These are phyloP conservation scores for Alouatta palliata DNA, from an alignment of 2,113 vertebrate genomes.

Conservation along the genomic window DNA sequence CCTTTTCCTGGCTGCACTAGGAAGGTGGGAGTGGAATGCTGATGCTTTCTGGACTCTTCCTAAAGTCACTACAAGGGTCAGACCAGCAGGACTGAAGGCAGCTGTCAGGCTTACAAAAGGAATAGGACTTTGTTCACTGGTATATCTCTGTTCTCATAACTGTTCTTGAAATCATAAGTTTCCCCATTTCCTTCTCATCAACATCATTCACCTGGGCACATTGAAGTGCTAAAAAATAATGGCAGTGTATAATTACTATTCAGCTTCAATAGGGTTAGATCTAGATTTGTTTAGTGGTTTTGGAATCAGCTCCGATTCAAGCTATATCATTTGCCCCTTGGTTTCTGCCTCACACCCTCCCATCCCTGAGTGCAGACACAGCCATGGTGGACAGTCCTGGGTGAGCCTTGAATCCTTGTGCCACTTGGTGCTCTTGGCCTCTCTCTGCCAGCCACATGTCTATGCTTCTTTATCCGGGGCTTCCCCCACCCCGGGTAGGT, in stretches of 20 bases:
- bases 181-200: neutral
- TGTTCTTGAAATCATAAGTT: neutral
- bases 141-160: neutral
- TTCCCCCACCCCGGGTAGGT: too few species aligned
- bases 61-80: neutral
- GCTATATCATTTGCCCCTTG: neutral
- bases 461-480: neutral
- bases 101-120: neutral
- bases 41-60: neutral
- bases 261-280: neutral
- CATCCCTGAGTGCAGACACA: neutral
- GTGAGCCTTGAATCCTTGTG: too few species aligned
- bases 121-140: neutral
- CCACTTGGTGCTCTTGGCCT: neutral
- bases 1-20: neutral
- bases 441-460: neutral
- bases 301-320: neutral
- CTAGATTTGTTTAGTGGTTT: neutral
- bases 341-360: neutral
- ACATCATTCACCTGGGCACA: neutral
- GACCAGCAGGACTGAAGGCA: neutral
- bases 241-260: too few species aligned
- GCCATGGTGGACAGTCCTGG: neutral
- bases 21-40: neutral
- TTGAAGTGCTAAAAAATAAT: neutral